Evolutionary conservation across 2,797 vertebrate genomes (phyloP), one percentile per base, ranked within the genome.

Genomic region (Hippocampus kuda): DNA sequence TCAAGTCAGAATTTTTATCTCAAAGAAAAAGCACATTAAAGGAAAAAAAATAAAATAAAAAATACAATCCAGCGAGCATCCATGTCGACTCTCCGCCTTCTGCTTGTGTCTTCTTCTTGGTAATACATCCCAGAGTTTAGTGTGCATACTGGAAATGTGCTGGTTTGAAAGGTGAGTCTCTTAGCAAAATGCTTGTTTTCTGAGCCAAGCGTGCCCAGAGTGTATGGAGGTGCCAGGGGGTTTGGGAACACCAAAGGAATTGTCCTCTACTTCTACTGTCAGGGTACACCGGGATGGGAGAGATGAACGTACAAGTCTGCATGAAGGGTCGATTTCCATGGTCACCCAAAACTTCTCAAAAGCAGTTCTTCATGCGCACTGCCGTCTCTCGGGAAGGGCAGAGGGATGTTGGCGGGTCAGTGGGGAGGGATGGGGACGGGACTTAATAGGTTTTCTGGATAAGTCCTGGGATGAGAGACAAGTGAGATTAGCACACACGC

Each of bases 381-480:
- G 90, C 89, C 86, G 54, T 88, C 84, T 85, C 81, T 85, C 77
- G 64, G 54, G 26, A 22, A 0, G 30, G 61, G 18, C 49, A 27
- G 48, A 63, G 64, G 1, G 13, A 20, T 1, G 49, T n/a, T n/a
- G 48, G 54, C 75, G 77, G 83, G 78, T 56, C 53, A 82, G 78
- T 78, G 77, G 49, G 68, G 38, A 70, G 38, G 77, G 77, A 81
- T 71, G 51, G 82, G 87, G 84, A 82, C 83, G 81, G 79, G 73
- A 66, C 84, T 87, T 92, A 92, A 90, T 90, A 98, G 86, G 92
- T 95, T 95, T 97, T 95, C 94, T 94, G 95, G 93, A 95, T 93
- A 92, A 94, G 94, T 94, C 95, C 95, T 97, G 93, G 94, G 92
- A 92, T 93, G 88, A 94, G 92, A 97, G 93, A 96, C 91, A 96